Evolutionary conservation across 1,140 invertebrate genomes (phyloP), one percentile per base, ranked within the genome.

Genomic region (Thaumetopoea pityocampa): DNA sequence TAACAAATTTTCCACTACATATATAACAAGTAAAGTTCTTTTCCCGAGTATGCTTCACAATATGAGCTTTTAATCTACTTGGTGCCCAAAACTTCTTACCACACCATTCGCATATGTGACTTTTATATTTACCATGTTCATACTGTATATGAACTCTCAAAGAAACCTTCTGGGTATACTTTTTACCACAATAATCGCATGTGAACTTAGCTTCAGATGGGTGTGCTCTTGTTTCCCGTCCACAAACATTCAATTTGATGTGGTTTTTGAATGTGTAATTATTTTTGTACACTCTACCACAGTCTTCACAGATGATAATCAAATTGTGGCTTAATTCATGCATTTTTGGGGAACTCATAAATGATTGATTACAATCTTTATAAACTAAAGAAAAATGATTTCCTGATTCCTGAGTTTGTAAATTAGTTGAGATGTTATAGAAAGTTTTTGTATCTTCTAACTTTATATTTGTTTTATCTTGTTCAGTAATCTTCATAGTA

Each of bases 31-130:
- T 38, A 32, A 74, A 85, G 3, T 79, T 79, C 33, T 72, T 85
- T 34, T 85, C 77, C 32, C 69, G 73, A 12, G 83, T 86, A 45
- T 86, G 85, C 33, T 80, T 85, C 0, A 81, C 63, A 46, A 85
- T 79, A 24, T 86, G 85, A 4, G 69, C 69, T 35, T 82, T 74
- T 16, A 82, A 46, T 28, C 69, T 24, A 43, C 74, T 79, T 11
- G 59, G 59, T 10, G 73, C 61, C 62, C 64, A 76, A 29, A 82
- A 82, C 26, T 69, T 77, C 18, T 82, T 81, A 5, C 65, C 53
- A 44, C 78, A 82, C 69, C 67, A 77, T 36, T 72, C 62, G 47
- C 74, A 82, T 9, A 67, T 52, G 62, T 74, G 69, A 23, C 52
- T 30, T 42, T 77, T 78, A 37, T 78, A 79, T 18, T 72, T 78